Evolutionary conservation across 2,797 vertebrate species (phyloP), one percentile per base, ranked within the genome.

Genomic region (Momotus momota): DNA sequence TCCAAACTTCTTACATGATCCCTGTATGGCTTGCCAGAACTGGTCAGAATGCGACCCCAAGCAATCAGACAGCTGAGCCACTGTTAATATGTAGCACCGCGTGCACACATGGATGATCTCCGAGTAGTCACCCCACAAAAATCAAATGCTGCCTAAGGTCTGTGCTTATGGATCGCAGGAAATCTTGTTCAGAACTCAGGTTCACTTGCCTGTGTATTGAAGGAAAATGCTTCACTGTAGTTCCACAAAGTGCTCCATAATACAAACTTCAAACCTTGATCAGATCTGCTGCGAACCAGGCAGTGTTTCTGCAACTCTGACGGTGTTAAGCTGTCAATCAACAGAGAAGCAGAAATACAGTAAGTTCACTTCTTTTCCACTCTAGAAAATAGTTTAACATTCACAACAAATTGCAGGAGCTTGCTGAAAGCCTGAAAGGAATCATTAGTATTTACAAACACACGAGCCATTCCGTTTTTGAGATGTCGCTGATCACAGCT

Each of bases 361-460:
- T n/a, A 87, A 4, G 16, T 21, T 16, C 27, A 20, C 8, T 81
- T 94, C 48, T 78, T 49, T 85, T 77, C 40, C 20, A n/a, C 35
- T 69, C 14, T 5, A 84, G 57, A 61, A 91, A 65, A 81, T 1
- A 27, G 18, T 51, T 88, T 40, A 81, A 70, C 27, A 60, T 38
- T 86, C 62, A 66, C 83, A 86, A 40, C 41, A 71, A 91, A 81
- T 21, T 33, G 26, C 1, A 2, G 62, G 40, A 84, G 19, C 17
- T 90, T 54, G 81, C 75, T 64, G 64, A 73, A 93, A 88, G 54
- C 69, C 77, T 89, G 49, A 38, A 67, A 94, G 49, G 54, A 92
- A 82, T 62, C 18, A 27, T 62, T 69, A 70, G 40, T 48, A 84
- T 93, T 94, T 79, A 69, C 77, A 77, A 84, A 85, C 48, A 71